Base-by-base conservation (phyloP, 1,140 invertebrate species). In the Macrobrachium rosenbergii region DNA sequence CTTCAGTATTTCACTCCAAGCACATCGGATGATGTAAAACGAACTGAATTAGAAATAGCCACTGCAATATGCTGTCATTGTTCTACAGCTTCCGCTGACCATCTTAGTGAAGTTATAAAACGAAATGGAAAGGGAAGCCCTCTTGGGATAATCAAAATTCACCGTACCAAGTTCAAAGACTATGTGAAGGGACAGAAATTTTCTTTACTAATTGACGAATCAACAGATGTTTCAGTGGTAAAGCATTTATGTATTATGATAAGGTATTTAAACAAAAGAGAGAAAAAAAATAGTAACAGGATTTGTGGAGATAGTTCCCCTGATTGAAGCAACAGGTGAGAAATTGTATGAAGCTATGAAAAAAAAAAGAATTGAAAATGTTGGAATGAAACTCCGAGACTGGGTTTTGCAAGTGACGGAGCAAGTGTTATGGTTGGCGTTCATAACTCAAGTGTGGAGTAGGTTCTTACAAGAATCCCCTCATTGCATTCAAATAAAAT, bases 281-380 rank as follows among this genome's bases (percentile, higher is more conserved):
- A 83, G 19, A 83, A 83, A 19, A 75, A 37, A 52, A 69, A 75
- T 58, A 58, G 82, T 60, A 17, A 83, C 82, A 75, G 82, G 75
- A 76, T 83, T 73, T 67, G 82, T 83, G 45, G 82, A 60, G 23
- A 19, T 75, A 59, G 82, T 83, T 58, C 64, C 67, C 11, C 69
- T 83, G 23, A 83, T 19, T 72, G 67, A 83, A 60, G 73, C 82
- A 59, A 83, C 82, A 28, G 82, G 82, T 73, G 82, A 83, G 67
- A 19, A 43, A 58, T 69, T 83, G 73, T 83, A 73, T 28, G n/a
- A 83, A 58, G 73, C 62, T 43, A 83, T 83, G 52, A 16, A 75
- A 73, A 58, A 76, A n/a, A n/a, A 73, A 59, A 28, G 11, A 43
- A 58, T 83, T 58, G 67, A 73, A 52, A 69, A 23, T n/a, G 16